Evolutionary conservation across 2,888 invertebrate genomes (phyloP), one percentile per base, ranked within the genome.

Genomic region (Mythimna ferrago): DNA sequence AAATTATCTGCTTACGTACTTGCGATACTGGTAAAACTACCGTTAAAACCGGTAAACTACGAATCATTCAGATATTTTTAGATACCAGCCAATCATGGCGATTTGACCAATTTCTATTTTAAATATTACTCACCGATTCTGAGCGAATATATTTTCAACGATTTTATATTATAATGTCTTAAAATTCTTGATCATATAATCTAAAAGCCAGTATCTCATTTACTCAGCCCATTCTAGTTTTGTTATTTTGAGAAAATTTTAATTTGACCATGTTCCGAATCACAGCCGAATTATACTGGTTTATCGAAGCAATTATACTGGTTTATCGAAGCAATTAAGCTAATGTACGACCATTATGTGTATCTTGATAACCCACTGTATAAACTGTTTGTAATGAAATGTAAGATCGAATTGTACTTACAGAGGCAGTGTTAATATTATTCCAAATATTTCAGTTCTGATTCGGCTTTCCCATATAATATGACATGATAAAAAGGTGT

Each of bases 381-480:
- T 81, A 53, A 72, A 66, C 71, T 64, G 78, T 66, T 77, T 64
- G 73, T 64, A 54, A 71, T 60, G 66, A 77, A 64, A 53, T 71
- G 66, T 77, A 53, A 81, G 26, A 71, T 81, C 58, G 53, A 56
- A 38, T 56, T 63, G 35, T 71, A 58, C 57, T 65, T 66, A 70
- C 75, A 61, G 56, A 56, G 44, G 64, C 57, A 71, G 63, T 67
- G 71, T 81, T 65, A 66, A 67, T 72, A 68, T 73, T 73, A 78
- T 73, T 78, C 80, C 68, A 81, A 66, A 75, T 76, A 76, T 76
- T 83, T 85, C 83, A 78, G 81, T 83, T 84, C 71, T 85, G 84
- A 76, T 85, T 84, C 76, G 85, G 83, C 66, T 41, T 78, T 62
- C 73, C 73, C 79, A 67, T 77, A 72, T 68, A 64, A 66, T 71